phyloP scores from a whole-genome alignment of 53 echinoderm and acorn worm species.

The Crossaster papposus region DNA sequence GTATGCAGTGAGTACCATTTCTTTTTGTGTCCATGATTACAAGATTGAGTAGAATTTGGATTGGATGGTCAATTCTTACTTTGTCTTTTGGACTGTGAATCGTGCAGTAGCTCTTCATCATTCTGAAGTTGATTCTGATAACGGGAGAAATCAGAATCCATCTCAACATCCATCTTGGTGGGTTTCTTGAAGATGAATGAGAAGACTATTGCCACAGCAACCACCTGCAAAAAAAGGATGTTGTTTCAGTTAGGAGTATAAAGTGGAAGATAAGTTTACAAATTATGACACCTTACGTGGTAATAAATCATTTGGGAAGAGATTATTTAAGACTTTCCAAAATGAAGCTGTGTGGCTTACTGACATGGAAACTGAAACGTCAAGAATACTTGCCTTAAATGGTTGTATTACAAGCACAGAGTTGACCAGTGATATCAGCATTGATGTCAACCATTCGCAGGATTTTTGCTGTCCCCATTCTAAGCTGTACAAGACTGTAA shows the following conservation, averaged over 20 bases:
- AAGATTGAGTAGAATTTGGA: not conserved
- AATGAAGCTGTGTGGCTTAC: not conserved
- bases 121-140: slow-evolving; percentile 55
- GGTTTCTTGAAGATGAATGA: slow-evolving; percentile 81
- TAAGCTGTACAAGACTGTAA: slow-evolving; percentile 72
- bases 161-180: slow-evolving; percentile 62
- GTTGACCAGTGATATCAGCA: slow-evolving; percentile 77
- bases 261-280: too few relatives aligned
- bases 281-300: not conserved
- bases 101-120: slow-evolving; percentile 74
- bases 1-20: too few relatives aligned
- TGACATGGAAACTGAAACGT: not conserved
- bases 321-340: not conserved
- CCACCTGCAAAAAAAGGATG: slow-evolving; percentile 47
- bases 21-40: not conserved
- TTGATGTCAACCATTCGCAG: slow-evolving; percentile 70
- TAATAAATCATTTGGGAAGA: not conserved
- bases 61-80: not conserved
- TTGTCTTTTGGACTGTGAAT: slow-evolving; percentile 38
- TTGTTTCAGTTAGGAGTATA: not conserved
- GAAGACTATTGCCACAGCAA: slow-evolving; percentile 69
- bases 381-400: slow-evolving; percentile 59
- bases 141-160: slow-evolving; percentile 45
- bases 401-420: slow-evolving; percentile 81
- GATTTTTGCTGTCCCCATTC: slow-evolving; percentile 78